Base-by-base conservation (phyloP, 2,888 invertebrate genomes). In the Gastrophysa polygoni region DNA sequence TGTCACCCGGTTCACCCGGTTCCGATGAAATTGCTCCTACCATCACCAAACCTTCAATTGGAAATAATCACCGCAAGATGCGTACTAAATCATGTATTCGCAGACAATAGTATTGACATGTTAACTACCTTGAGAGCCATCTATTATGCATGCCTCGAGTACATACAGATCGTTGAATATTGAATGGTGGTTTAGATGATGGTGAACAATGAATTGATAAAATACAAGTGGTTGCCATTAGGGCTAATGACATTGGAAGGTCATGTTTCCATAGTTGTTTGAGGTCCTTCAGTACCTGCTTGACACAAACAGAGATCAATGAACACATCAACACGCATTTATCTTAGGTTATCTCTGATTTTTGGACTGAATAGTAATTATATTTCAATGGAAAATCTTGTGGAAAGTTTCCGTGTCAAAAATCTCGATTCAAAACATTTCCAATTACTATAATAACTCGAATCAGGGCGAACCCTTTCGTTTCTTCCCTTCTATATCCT, bases 31-130 rank as follows among this genome's bases (percentile, higher is more conserved):
- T n/a, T n/a, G n/a, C n/a, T n/a, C n/a, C n/a, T n/a, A n/a, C n/a
- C n/a, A n/a, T n/a, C n/a, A n/a, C n/a, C n/a, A n/a, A 43, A 54
- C 74, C 74, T 74, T 75, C 78, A 78, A 78, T 79, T 78, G 77
- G 74, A 74, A 73, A 73, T 79, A 78, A 80, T 79, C 76, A 75
- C 73, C 78, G 75, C 79, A 78, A 77, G 78, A 78, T 78, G 76
- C 72, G 78, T 73, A 73, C 75, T 79, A 74, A 77, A 77, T 78
- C 74, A 78, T 76, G 73, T 74, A 78, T 72, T 67, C 62, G 64
- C 69, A 72, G 73, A 77, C 75, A 73, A 74, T 70, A 71, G 67
- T 73, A 76, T 75, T 75, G 76, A 76, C 75, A 74, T 76, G 76
- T 75, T 75, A 75, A 74, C 73, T 75, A 72, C 71, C 68, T 68